Evolutionary conservation across 2,797 vertebrate genomes (phyloP), one percentile per base, ranked within the genome.

Genomic region (Petrocephalus schoutedeni): DNA sequence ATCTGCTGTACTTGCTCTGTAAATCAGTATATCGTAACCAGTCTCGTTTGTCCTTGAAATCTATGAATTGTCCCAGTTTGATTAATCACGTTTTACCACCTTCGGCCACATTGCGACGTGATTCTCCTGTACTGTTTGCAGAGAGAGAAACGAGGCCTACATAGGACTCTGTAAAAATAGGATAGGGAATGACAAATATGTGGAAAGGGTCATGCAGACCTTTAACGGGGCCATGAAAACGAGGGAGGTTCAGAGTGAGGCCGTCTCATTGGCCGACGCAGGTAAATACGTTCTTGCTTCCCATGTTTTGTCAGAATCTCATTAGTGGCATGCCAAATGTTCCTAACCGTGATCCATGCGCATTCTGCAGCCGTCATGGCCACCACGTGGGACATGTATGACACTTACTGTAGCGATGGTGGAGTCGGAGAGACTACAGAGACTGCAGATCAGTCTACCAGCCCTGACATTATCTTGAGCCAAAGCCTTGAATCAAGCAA

Each of bases 201-300:
- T 94, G 58, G 97, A 96, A 6, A 95, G 95, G 59, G 92, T 90
- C 16, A 94, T 95, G 94, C 97, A 99, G 93, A 99, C 97, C 0
- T 56, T 98, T 87, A 96, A 94, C 0, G 95, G 92, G 83, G 94
- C 94, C 0, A 56, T 92, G 2, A 99, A 98, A 92, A 94, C 91
- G 89, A 99, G 98, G 91, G 96, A 96, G 0, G 93, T 95, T 86
- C 98, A 99, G 54, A 96, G 94, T 90, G 95, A 97, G 5, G 89
- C 41, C 28, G 88, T 96, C 87, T 0, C 85, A 88, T 89, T 90
- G 90, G 93, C 93, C 90, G 96, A 98, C 2, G 92, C 96, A 96
- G 97, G 98, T 97, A 90, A 94, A 90, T 32, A 7, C 1, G 8
- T 32, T 0, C 16, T 86, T 6, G 21, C 57, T 61, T 57, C 67